Conservation (phyloP, 2,797 vertebrate genomes). For the Rhincodon typus region DNA sequence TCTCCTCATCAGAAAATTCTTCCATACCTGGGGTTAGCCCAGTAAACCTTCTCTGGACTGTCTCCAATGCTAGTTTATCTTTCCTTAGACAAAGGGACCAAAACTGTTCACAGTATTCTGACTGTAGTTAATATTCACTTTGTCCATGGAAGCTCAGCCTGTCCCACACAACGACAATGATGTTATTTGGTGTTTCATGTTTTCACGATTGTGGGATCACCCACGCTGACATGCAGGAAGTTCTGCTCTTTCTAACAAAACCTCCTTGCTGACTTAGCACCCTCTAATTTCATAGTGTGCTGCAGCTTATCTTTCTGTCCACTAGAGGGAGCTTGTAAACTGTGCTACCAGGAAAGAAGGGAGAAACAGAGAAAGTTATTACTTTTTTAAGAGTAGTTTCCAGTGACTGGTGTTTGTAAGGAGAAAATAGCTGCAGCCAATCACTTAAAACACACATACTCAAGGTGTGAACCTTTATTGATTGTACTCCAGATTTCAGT, state of each 20-base stretch:
- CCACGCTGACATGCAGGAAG: background rate
- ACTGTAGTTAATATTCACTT: background rate
- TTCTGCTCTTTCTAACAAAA: constrained; percentile 1
- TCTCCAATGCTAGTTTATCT: too few relatives aligned
- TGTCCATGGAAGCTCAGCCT: background rate
- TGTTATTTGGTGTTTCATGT: background rate
- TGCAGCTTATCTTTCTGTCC: background rate
- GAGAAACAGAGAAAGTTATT: background rate
- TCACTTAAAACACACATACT: background rate
- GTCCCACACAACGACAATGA: background rate
- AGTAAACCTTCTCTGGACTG: too few relatives aligned
- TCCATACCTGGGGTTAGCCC: too few relatives aligned
- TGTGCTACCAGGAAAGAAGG: background rate
- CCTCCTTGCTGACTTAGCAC: background rate
- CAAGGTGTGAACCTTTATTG: too few relatives aligned
- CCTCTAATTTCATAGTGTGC: background rate
- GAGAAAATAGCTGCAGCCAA: background rate
- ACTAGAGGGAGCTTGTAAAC: constrained; percentile 20
- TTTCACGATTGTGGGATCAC: background rate
- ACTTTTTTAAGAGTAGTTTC: background rate
- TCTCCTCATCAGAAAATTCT: too few relatives aligned
- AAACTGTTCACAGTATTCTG: too few relatives aligned
- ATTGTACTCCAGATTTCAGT: background rate
- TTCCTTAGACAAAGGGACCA: too few relatives aligned
- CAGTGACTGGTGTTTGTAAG: background rate